Evolutionary conservation across 1,140 invertebrate species (phyloP), one percentile per base, ranked within the genome.

Genomic region (Protaetia brevitarsis): DNA sequence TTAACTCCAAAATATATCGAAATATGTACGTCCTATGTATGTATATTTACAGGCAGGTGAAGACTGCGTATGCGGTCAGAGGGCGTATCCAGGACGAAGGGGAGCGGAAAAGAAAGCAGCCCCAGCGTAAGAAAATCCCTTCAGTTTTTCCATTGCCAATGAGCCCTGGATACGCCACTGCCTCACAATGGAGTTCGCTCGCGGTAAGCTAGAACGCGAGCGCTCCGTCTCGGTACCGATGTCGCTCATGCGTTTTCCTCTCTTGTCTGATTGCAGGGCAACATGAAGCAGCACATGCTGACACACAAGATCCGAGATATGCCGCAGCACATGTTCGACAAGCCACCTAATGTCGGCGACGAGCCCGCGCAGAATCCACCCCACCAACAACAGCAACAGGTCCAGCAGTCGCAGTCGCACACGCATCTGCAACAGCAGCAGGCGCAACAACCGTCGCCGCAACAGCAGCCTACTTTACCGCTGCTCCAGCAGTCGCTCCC

Each of bases 251-350:
- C 19, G 58, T 64, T 37, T n/a, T n/a, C n/a, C n/a, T 45, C 34
- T 63, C 74, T 69, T 69, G 73, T 72, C 74, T 51, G 41, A 69
- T 80, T 80, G 62, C 83, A 92, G 93, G 94, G 96, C 41, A 99
- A 98, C 79, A 79, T 79, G 78, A 79, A 79, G 59, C 78, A 79
- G 64, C 78, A 79, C 69, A 95, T 97, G 93, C 82, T 98, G 69
- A 98, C 96, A 56, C 96, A 99, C 84, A 98, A 98, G 82, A 95
- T 96, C 69, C 86, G 93, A 45, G 94, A 97, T 79, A 91, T 94
- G 87, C 92, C 92, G 30, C 87, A 90, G 41, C 87, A 76, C 51
- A 76, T 74, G 74, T 77, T 77, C 69, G 72, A 78, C 29, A 73
- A 77, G 45, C 73, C 65, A 0, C 62, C 68, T 64, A 74, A n/a